Evolutionary conservation across 2,113 vertebrate species (phyloP).

Genomic region (Capricornis sumatraensis): DNA sequence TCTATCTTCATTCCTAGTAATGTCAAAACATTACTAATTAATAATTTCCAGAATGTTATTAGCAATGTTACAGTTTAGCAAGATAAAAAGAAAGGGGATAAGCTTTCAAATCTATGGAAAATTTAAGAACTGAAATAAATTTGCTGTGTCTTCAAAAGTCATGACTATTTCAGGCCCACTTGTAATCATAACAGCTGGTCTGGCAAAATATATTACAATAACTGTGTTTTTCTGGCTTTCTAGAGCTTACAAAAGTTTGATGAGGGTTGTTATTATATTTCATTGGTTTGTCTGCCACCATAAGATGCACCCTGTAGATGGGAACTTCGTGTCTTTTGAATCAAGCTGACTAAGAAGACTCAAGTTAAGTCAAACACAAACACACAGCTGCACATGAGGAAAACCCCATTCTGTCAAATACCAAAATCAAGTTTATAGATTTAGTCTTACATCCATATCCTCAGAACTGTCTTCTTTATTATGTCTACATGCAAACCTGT

Average conservation of each 20-base stretch:
- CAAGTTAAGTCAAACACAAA: not conserved
- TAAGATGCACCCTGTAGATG: not conserved
- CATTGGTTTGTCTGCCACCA: not conserved
- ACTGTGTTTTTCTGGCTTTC: conserved; percentile 23
- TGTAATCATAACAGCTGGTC: conserved; percentile 40
- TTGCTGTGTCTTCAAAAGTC: conserved; percentile 40
- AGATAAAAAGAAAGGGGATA: not conserved
- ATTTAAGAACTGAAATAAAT: conserved; percentile 43
- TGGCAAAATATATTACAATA: conserved; percentile 36
- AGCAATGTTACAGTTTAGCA: not conserved
- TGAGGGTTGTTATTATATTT: not conserved
- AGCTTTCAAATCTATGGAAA: conserved; percentile 42
- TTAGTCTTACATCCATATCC: not conserved
- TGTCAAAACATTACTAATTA: not conserved
- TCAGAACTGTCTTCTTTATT: not conserved
- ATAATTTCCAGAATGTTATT: conserved; percentile 5
- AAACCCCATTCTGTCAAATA: conserved; percentile 10
- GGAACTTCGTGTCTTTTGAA: not conserved
- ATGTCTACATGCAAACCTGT: not conserved
- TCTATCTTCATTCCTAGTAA: conserved; percentile 29
- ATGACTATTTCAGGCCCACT: conserved; percentile 44
- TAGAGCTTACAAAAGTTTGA: conserved; percentile 1
- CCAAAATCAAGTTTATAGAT: not conserved
- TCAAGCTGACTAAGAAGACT: not conserved
- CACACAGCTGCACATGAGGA: not conserved